phyloP scores from a whole-genome alignment of 2,113 vertebrate genomes.

The Mastomys natalensis region DNA sequence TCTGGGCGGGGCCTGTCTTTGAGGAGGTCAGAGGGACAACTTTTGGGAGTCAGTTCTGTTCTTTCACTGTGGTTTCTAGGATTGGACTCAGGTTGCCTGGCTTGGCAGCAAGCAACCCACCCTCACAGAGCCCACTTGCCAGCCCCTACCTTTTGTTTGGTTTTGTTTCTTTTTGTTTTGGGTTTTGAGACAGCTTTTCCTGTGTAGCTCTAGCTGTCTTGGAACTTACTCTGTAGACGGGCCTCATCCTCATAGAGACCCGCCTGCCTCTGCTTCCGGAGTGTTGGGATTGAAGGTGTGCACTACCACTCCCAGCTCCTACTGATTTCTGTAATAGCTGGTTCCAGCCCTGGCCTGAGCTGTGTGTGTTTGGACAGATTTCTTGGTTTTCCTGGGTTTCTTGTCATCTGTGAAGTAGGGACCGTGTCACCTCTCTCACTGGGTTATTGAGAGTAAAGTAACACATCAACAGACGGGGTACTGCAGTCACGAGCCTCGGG shows the following conservation, averaged over 20 bases:
- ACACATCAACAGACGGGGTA: neutral
- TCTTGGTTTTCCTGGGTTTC: neutral
- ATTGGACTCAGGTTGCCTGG: no score
- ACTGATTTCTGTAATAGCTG: neutral
- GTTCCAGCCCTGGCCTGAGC: neutral
- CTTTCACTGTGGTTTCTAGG: neutral
- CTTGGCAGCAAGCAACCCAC: neutral
- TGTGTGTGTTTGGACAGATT: neutral
- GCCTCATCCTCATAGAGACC: neutral
- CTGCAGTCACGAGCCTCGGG: neutral
- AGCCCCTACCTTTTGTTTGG: neutral
- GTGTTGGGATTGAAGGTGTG: neutral
- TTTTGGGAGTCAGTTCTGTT: neutral
- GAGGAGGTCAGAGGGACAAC: neutral
- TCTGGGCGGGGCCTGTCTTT: neutral
- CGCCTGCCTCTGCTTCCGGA: neutral
- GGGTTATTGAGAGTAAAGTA: slow-evolving; percentile 2
- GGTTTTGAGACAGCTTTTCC: neutral
- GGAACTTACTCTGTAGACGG: neutral
- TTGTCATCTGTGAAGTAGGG: neutral
- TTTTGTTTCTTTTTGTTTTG: neutral
- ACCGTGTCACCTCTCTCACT: neutral
- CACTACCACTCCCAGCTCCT: accelerated
- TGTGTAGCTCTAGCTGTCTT: neutral
- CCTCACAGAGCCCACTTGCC: neutral